phyloP scores from a whole-genome alignment of 2,888 invertebrate species.

The Halictus ligatus region DNA sequence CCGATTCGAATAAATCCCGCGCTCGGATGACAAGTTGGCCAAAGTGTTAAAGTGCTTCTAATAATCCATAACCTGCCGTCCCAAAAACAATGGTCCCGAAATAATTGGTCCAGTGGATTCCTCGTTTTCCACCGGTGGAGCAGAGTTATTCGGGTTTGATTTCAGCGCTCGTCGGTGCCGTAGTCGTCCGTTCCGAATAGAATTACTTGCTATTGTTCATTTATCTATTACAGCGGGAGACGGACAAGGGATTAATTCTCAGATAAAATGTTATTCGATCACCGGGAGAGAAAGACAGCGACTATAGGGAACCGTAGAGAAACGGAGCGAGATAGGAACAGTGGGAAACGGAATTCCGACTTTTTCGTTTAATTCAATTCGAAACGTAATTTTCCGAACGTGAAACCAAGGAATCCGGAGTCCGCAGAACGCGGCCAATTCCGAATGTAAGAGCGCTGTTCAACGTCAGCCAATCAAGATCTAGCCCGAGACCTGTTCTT shows the following conservation, averaged over 20 bases:
- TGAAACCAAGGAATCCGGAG: neutral
- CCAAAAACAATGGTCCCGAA: neutral
- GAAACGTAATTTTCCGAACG: constrained; percentile 10
- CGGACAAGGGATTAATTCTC: constrained; percentile 13
- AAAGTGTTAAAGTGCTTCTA: neutral
- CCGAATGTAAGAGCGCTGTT: constrained; percentile 1
- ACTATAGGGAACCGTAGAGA: neutral
- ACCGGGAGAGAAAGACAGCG: neutral
- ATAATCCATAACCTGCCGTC: neutral
- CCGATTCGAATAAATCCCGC: neutral
- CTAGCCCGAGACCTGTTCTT: constrained; percentile 1
- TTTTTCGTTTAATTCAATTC: neutral
- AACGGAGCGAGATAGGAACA: neutral
- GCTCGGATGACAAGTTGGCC: neutral
- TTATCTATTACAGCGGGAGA: neutral
- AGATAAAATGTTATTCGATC: constrained; percentile 10
- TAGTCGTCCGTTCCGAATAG: constrained; percentile 3
- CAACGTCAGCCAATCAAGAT: constrained; percentile 13
- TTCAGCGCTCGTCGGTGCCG: neutral
- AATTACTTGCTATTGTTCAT: constrained; percentile 9
- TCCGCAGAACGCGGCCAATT: constrained; percentile 8
- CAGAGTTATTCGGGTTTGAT: neutral
- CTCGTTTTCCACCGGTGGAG: neutral
- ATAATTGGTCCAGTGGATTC: neutral
- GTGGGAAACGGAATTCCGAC: neutral